Evolutionary conservation across 2,888 invertebrate species (phyloP).

Genomic region (Meghimatium bilineatum): DNA sequence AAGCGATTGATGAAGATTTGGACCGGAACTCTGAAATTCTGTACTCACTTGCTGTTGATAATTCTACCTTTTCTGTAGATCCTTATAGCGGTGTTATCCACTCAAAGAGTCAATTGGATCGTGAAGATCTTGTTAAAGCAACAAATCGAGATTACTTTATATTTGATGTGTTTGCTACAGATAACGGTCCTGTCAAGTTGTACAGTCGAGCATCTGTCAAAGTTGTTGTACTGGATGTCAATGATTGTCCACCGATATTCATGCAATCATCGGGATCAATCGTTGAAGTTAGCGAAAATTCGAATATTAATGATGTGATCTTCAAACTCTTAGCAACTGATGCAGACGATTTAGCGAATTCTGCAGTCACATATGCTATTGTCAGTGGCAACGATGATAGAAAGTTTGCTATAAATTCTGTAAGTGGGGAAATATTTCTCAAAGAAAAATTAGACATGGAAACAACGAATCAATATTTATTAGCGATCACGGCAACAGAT

Average conservation of each 20-base stretch:
- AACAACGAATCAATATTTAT: conserved; percentile 62
- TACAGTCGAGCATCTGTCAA: conserved; percentile 62
- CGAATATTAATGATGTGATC: conserved; percentile 86
- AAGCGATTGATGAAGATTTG: conserved; percentile 88
- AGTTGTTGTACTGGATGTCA: conserved; percentile 71
- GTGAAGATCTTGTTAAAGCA: conserved; percentile 65
- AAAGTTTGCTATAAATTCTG: conserved; percentile 87
- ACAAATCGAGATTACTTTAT: conserved; percentile 58
- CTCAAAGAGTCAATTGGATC: conserved; percentile 84
- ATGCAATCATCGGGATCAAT: conserved; percentile 59
- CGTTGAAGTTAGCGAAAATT: conserved; percentile 67
- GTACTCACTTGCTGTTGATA: conserved; percentile 88
- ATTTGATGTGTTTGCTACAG: conserved; percentile 67
- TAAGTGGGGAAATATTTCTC: conserved; percentile 91
- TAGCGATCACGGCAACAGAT: conserved; percentile 72
- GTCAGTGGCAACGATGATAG: conserved; percentile 81
- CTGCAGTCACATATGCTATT: conserved; percentile 90
- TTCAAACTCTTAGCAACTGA: conserved; percentile 81
- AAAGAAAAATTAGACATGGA: conserved; percentile 89
- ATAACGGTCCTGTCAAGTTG: conserved; percentile 63
- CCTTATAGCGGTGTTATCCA: conserved; percentile 93
- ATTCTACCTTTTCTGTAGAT: conserved; percentile 86
- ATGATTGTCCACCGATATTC: conserved; percentile 82
- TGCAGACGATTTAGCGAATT: conserved; percentile 82
- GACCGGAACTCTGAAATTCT: conserved; percentile 91